These are phyloP conservation scores for Drosophila novamexicana DNA, from an alignment of 1,140 invertebrate species.

Conservation along the genomic window DNA sequence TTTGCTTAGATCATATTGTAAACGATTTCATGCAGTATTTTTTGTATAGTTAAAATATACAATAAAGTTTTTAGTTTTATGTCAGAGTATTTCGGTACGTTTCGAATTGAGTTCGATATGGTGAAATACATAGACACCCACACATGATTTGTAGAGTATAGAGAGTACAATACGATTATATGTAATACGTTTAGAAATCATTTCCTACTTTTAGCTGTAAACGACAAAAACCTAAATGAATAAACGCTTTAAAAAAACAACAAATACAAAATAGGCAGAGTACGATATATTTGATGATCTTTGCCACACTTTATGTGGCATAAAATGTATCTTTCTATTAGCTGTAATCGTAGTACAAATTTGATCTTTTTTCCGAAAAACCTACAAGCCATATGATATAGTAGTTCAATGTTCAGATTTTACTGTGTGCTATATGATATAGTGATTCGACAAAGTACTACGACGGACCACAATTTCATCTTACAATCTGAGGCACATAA, in stretches of 20 bases:
- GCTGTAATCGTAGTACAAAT: too few species aligned
- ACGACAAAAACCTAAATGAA: constrained; percentile 70
- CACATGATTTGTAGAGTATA: constrained; percentile 53
- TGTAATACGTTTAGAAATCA: constrained; percentile 77
- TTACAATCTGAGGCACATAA: too few species aligned
- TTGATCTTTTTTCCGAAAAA: too few species aligned
- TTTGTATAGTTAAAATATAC: constrained; percentile 82
- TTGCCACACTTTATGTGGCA: too few species aligned
- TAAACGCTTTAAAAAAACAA: constrained; percentile 73
- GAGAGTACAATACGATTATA: constrained; percentile 56
- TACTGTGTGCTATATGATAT: too few species aligned
- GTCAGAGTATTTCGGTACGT: constrained; percentile 26
- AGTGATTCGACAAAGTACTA: too few species aligned
- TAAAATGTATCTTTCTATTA: too few species aligned
- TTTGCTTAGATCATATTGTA: constrained; percentile 60
- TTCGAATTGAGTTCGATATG: constrained; percentile 66
- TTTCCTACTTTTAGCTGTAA: constrained; percentile 82
- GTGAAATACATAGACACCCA: constrained; percentile 14
- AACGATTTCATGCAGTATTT: constrained; percentile 77
- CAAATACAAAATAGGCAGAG: not conserved
- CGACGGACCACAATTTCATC: too few species aligned
- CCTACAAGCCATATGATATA: too few species aligned
- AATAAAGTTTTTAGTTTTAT: constrained; percentile 67
- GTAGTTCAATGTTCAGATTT: too few species aligned
- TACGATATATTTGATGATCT: too few species aligned